Conservation (phyloP, 2,113 vertebrate genomes). For the Dendrocopos noguchii region DNA sequence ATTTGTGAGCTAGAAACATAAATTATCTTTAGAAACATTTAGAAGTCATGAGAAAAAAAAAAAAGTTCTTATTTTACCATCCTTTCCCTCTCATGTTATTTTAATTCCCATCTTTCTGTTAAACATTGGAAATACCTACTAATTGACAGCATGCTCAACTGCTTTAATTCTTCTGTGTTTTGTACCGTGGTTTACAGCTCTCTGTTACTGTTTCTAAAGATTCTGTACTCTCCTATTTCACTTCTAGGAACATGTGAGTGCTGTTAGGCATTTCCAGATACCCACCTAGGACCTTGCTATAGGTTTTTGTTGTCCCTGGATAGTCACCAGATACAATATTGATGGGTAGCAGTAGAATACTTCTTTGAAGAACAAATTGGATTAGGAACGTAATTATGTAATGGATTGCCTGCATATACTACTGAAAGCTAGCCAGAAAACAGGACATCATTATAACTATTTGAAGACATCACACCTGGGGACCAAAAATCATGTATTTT, state of each 20-base stretch:
- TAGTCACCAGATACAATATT: not conserved
- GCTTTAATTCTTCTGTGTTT: not conserved
- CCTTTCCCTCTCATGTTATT: not conserved
- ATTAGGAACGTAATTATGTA: not conserved
- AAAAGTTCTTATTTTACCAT: not conserved
- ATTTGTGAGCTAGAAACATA: slow-evolving; percentile 43
- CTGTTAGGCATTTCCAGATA: not conserved
- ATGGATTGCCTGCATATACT: not conserved
- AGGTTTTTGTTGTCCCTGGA: slow-evolving; percentile 9
- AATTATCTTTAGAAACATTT: slow-evolving; percentile 49
- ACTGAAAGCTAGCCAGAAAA: not conserved
- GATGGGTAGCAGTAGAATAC: not conserved
- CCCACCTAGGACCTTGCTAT: not conserved
- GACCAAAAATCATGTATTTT: not conserved
- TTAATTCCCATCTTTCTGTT: not conserved
- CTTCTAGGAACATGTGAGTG: not conserved
- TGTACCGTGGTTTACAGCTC: not conserved
- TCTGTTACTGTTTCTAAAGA: not conserved
- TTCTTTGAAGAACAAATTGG: slow-evolving; percentile 6
- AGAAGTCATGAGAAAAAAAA: not conserved
- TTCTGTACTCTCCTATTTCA: not conserved
- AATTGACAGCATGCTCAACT: not conserved
- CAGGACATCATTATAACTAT: not conserved
- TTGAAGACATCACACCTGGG: not conserved
- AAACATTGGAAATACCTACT: not conserved